Conservation (phyloP, 2,888 invertebrate species). For the Dorcus parallelipipedus region DNA sequence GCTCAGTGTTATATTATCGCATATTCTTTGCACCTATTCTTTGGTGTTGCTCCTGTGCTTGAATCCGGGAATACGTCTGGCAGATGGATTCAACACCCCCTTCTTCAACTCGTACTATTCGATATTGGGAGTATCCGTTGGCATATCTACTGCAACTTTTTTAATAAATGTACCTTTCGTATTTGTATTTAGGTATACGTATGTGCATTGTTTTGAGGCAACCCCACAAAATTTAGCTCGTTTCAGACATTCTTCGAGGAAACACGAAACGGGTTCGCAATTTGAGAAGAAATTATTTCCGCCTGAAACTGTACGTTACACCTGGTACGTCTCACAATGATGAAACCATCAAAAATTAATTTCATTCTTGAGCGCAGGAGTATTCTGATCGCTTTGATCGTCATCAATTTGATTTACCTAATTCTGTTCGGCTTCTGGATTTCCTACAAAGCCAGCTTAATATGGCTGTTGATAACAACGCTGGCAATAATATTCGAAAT, state of each 20-base stretch:
- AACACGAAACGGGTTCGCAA: neutral
- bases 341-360: neutral
- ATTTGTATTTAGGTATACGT: conserved; percentile 20
- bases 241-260: conserved; percentile 5
- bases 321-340: conserved; percentile 2
- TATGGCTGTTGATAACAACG: conserved; percentile 19
- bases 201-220: neutral
- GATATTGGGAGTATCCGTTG: neutral
- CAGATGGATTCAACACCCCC: conserved; percentile 22
- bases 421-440: conserved; percentile 24
- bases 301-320: neutral
- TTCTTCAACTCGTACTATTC: conserved; percentile 4
- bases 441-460: conserved; percentile 9
- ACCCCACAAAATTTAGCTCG: neutral
- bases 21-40: conserved; percentile 19
- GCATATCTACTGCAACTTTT: conserved; percentile 16
- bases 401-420: conserved; percentile 16
- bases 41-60: conserved; percentile 16
- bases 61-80: conserved; percentile 14
- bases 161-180: conserved; percentile 15
- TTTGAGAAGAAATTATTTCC: neutral
- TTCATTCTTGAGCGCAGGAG: conserved; percentile 5
- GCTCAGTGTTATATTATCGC: conserved; percentile 23
- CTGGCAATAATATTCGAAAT: conserved; percentile 21
- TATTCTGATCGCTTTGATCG: conserved; percentile 11